Base-by-base conservation (phyloP, 2,888 invertebrate genomes). In the Erynnis tages region DNA sequence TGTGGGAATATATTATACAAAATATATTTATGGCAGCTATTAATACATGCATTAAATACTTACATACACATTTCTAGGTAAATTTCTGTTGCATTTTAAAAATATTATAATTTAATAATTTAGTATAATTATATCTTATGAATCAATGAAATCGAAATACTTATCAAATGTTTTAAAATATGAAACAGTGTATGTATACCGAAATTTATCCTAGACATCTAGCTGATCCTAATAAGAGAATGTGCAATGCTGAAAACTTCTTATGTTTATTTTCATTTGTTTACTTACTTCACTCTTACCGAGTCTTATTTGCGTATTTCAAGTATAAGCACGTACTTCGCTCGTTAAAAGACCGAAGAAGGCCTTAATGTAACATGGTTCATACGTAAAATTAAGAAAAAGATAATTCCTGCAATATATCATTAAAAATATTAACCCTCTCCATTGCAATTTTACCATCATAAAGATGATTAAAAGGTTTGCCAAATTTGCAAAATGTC, bases 221-320 rank as follows among this genome's bases (percentile, higher is more conserved):
- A 86, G 85, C 82, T 83, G 76, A 80, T 80, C 80, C 83, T 84
- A 71, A 79, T 77, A 80, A 71, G 87, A 85, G 89, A 89, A 89
- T 89, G 89, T 88, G 89, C 88, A 82, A 88, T 87, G 88, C 89
- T 86, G 76, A 74, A 69, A 75, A 82, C 81, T 86, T 86, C 86
- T 86, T 82, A 77, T 79, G 80, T 53, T 86, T 79, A 72, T 76
- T 82, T 84, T 83, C 76, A 65, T 63, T 66, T 76, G 76, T 82
- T 82, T 76, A 79, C 87, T 86, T 81, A 79, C 78, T 86, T 86
- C 80, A 84, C 78, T 81, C 73, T 79, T 76, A 80, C 79, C 76
- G 76, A 73, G 66, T 50, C 50, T 50, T 23, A n/a, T 50, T 35
- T 21, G 43, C 8, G 19, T 43, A 44, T 44, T 25, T 34, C 17